Base-by-base conservation (phyloP, 2,797 vertebrate species). In the Rhinichthys osculus region DNA sequence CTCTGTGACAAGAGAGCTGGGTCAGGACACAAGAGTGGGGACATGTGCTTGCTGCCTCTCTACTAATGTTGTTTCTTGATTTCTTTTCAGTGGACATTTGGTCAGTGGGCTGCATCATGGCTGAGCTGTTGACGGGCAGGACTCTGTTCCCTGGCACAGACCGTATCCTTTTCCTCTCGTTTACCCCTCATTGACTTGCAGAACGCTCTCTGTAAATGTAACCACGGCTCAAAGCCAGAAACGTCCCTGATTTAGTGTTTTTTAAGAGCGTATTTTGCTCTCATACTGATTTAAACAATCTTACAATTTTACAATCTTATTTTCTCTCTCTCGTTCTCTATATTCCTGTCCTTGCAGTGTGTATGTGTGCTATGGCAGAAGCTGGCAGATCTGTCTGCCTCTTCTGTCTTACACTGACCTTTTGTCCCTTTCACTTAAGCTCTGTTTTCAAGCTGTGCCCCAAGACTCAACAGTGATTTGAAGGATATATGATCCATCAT, bases 91-190 rank as follows among this genome's bases (percentile, higher is more conserved):
- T 99, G 94, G 98, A 99, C 94, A 99, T 99, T 94, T 99, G 98
- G 98, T 99, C 98, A 84, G 98, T 99, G 93, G 98, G 98, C 76
- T 99, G 98, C 94, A 99, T 99, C 92, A 99, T 99, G 98, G 98
- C 98, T 44, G 98, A 99, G 88, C 96, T 99, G 88, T 95, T 99
- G 92, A 99, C 98, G 85, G 98, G 98, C 94, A 96, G 96, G 92
- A 98, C 98, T 0, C 93, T 99, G 89, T 99, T 99, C 91, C 98
- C 98, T 87, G 98, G 98, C 84, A 98, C 97, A 89, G 98, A 99
- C 95, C 97, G 98, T 99, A 97, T 99, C 98, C 97, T 99, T 99
- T 95, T 85, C 67, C 70, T 73, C 57, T 74, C 1, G n/a, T 57
- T 86, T 62, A 54, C 38, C 72, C 67, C 19, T 40, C 23, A 4